Base-by-base conservation (phyloP, 2,888 invertebrate genomes). In the Metopia argyrocephala region DNA sequence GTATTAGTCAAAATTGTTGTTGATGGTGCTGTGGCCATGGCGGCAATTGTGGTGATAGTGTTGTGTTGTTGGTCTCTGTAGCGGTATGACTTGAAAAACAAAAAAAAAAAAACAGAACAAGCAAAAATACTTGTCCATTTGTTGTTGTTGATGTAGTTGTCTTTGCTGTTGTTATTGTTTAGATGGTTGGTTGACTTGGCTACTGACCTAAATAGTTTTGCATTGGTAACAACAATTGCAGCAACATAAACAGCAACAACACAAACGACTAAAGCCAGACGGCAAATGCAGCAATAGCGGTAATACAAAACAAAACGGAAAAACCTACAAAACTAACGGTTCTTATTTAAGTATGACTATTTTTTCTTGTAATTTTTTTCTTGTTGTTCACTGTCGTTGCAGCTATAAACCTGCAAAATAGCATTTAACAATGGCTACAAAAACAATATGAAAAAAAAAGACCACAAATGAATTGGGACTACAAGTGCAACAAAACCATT, bases 191-290 rank as follows among this genome's bases (percentile, higher is more conserved):
- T 78, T 79, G 73, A 66, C 64, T 57, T 81, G 83, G 84, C 84
- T 83, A 86, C 85, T 87, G 87, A 87, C 87, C 87, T 85, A 87
- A 86, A 87, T 87, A 87, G 84, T 86, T 86, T 81, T 70, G 73
- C 74, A 66, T 74, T 81, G 74, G 61, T 66, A 74, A 79, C 38
- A 38, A 38, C n/a, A n/a, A n/a, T n/a, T n/a, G n/a, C n/a, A n/a
- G n/a, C n/a, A n/a, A n/a, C n/a, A n/a, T n/a, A n/a, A n/a, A 31
- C 64, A 69, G 50, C 59, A 65, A 56, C 56, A 75, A 28, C 64
- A 54, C 61, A 56, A 18, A 48, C 62, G n/a, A 31, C 31, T 23
- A 48, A 56, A 15, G 46, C 20, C n/a, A 45, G 50, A 31, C 0
- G n/a, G 54, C 50, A 74, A 79, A 74, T 50, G 56, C 68, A 71